A percentile compares a stretch with the other conserved stretches of the same genome.
These are phyloP conservation scores for Lasioglossum baleicum DNA, from an alignment of 1,140 invertebrate species.

Conservation along the genomic window DNA sequence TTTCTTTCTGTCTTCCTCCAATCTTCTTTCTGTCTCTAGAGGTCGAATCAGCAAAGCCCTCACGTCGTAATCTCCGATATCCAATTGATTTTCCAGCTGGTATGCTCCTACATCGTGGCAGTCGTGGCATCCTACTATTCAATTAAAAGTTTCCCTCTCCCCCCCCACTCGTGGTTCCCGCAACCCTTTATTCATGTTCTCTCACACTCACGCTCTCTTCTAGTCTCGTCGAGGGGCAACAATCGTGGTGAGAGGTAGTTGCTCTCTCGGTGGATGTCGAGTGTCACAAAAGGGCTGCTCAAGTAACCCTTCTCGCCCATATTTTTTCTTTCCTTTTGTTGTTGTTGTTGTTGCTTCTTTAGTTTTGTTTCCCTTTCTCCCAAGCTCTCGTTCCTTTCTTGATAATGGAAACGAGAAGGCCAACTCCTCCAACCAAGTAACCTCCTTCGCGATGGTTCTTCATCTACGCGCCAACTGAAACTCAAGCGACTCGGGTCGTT, in stretches of 20 bases:
- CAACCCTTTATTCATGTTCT: constrained; percentile 51
- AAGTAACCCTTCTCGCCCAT: constrained; percentile 49
- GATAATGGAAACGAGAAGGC: constrained; percentile 44
- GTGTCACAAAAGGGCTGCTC: constrained; percentile 57
- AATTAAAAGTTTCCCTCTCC: constrained; percentile 73
- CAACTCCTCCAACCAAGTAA: constrained; percentile 27
- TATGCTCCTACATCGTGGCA: constrained; percentile 69
- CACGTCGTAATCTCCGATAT: constrained; percentile 76
- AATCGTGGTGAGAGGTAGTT: constrained; percentile 56
- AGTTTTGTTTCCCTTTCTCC: neutral
- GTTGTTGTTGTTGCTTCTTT: neutral
- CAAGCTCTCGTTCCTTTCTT: neutral
- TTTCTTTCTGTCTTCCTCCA: constrained; percentile 6
- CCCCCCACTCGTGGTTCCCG: constrained; percentile 17
- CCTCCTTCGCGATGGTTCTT: constrained; percentile 35
- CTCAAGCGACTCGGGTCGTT: constrained; percentile 36
- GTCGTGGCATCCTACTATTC: constrained; percentile 73
- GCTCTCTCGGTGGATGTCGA: constrained; percentile 51
- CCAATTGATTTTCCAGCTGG: constrained; percentile 76
- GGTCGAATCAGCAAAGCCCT: constrained; percentile 72
- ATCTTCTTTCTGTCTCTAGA: constrained; percentile 44
- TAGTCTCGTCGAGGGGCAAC: constrained; percentile 66
- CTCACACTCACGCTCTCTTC: constrained; percentile 45
- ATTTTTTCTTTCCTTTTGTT: constrained; percentile 38
- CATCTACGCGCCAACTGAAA: constrained; percentile 41